Percentiles rank a stretch among this genome's conserved stretches.
These are phyloP conservation scores for Chorisops tibialis DNA, from an alignment of 2,888 invertebrate species.

Conservation along the genomic window DNA sequence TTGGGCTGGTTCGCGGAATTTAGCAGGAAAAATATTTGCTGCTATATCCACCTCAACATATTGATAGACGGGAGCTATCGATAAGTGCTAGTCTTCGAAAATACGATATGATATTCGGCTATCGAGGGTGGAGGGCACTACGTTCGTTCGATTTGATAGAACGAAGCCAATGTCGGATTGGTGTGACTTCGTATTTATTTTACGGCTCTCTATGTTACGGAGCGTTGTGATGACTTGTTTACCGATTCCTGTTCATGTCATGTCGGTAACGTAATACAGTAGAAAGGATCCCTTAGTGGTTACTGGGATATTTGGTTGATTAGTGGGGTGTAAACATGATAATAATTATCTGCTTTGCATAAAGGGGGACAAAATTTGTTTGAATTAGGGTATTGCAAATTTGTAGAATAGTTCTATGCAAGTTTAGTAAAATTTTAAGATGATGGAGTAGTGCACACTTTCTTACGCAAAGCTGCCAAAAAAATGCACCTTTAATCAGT, in stretches of 20 bases:
- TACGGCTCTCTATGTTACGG: slow-evolving; percentile 10
- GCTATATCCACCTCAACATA: too few species aligned
- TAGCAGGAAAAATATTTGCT: too few species aligned
- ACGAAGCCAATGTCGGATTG: neutral
- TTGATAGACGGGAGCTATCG: neutral
- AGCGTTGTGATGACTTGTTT: slow-evolving; percentile 21
- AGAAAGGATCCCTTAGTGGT: slow-evolving; percentile 16
- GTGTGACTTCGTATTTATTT: slow-evolving; percentile 3
- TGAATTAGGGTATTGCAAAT: too few species aligned
- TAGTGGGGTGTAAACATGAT: slow-evolving; percentile 26
- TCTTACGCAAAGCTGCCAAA: too few species aligned
- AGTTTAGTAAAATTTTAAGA: too few species aligned
- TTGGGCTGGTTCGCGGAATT: too few species aligned
- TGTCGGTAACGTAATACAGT: slow-evolving; percentile 25
- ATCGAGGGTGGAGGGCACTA: slow-evolving; percentile 12
- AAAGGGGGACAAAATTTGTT: slow-evolving; percentile 8
- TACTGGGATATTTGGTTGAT: slow-evolving; percentile 23
- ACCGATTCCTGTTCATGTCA: slow-evolving; percentile 22
- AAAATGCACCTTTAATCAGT: too few species aligned
- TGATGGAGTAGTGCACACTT: too few species aligned
- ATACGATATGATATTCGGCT: slow-evolving; percentile 23
- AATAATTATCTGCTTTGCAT: slow-evolving; percentile 23
- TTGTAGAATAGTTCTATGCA: too few species aligned
- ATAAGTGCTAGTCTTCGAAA: slow-evolving; percentile 3
- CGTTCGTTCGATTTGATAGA: neutral